phyloP scores from a whole-genome alignment of 2,888 invertebrate genomes.

The Schizaphis graminum region DNA sequence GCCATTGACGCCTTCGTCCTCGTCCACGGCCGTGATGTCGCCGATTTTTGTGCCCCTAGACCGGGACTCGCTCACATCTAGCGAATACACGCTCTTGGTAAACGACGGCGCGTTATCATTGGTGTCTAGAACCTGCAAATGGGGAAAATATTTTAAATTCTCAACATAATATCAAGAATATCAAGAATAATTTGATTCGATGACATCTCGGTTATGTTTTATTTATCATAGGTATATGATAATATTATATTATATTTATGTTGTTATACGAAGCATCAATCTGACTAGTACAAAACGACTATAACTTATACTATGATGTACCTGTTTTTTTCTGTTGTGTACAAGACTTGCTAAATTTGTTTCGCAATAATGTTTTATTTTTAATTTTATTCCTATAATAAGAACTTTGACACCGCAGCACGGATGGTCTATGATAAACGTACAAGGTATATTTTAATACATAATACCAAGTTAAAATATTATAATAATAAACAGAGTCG shows the following conservation, averaged over 20 bases:
- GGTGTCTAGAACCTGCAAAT: constrained; percentile 85
- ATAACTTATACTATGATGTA: background rate
- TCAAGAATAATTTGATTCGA: background rate
- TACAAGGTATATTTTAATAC: background rate
- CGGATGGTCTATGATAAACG: background rate
- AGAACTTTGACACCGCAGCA: background rate
- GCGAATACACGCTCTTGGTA: constrained; percentile 88
- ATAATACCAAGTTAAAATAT: background rate
- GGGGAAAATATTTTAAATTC: background rate
- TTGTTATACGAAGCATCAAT: background rate
- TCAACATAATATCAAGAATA: background rate
- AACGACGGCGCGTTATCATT: constrained; percentile 96
- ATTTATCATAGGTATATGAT: background rate
- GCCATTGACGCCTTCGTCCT: constrained; percentile 87
- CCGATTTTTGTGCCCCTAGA: constrained; percentile 87
- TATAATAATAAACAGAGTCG: background rate
- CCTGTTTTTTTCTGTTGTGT: background rate
- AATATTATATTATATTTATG: constrained; percentile 5
- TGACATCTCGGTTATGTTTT: background rate
- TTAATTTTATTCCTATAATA: background rate
- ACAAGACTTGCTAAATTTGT: background rate
- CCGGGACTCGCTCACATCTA: constrained; percentile 92
- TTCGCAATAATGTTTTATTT: background rate
- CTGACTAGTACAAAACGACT: background rate
- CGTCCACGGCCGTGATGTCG: constrained; percentile 89